Conservation (phyloP, 1,140 invertebrate genomes). For the Ceratosolen solmsi region DNA sequence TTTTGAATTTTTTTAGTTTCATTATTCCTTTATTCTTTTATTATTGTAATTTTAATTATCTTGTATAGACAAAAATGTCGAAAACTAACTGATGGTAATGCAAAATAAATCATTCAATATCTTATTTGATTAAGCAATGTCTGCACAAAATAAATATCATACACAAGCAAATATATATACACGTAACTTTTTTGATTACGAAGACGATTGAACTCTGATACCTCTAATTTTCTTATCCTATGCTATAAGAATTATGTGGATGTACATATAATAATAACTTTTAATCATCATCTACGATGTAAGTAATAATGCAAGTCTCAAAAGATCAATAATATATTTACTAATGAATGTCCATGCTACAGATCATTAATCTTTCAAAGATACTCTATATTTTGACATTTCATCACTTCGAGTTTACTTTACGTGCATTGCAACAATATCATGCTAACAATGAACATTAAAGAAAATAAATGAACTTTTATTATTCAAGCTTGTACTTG, state of each 20-base stretch:
- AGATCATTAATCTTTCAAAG: constrained; percentile 23
- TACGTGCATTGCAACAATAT: background rate
- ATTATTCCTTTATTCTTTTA: no score
- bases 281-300: background rate
- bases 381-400: constrained; percentile 16
- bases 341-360: background rate
- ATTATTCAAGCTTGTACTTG: background rate
- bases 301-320: background rate
- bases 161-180: no score
- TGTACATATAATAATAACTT: background rate
- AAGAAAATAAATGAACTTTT: constrained; percentile 3
- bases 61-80: no score
- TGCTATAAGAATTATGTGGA: background rate
- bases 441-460: constrained; percentile 13
- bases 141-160: no score
- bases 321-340: background rate
- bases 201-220: background rate
- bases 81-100: no score
- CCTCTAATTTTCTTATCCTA: constrained; percentile 1
- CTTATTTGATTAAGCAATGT: no score
- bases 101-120: no score
- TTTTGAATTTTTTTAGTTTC: no score
- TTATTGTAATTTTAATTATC: no score
- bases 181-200: constrained; percentile 31
- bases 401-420: constrained; percentile 12